Evolutionary conservation across 2,888 invertebrate species (phyloP).

Genomic region (Eupithecia inturbata): DNA sequence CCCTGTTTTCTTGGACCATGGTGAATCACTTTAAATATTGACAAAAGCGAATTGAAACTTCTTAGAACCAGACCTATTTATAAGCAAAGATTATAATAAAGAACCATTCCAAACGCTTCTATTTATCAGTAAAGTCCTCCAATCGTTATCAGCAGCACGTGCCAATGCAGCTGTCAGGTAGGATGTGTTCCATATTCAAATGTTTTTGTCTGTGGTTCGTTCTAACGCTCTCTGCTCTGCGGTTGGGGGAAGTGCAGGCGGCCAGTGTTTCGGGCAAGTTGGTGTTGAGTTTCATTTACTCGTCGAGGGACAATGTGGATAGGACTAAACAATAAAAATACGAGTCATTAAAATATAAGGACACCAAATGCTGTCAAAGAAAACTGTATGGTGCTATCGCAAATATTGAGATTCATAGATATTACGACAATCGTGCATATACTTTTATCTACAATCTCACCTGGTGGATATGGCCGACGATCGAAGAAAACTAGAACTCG

Average conservation of each 20-base stretch:
- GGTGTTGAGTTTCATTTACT: conserved; percentile 33
- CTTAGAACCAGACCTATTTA: conserved; percentile 13
- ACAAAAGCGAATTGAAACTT: conserved; percentile 4
- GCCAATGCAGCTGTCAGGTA: conserved; percentile 70
- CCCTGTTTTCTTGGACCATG: too few relatives aligned
- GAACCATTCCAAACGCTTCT: not conserved
- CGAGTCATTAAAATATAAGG: too few relatives aligned
- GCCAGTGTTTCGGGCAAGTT: conserved; percentile 34
- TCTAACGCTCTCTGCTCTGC: conserved; percentile 7
- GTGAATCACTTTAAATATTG: not conserved
- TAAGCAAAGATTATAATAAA: not conserved
- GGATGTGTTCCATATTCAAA: conserved; percentile 59
- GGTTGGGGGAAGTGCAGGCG: conserved; percentile 30
- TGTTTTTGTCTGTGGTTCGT: conserved; percentile 20
- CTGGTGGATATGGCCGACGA: too few relatives aligned
- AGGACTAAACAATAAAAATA: not conserved
- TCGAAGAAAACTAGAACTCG: too few relatives aligned
- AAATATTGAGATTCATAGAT: too few relatives aligned
- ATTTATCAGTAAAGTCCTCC: conserved; percentile 10
- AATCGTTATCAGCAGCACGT: conserved; percentile 59
- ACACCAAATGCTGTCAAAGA: too few relatives aligned
- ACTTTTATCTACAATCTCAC: too few relatives aligned
- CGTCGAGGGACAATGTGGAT: conserved; percentile 6
- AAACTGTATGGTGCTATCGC: too few relatives aligned
- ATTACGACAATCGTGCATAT: too few relatives aligned